Base-by-base conservation (phyloP, 2,888 invertebrate genomes). In the Nymphalis urticae region DNA sequence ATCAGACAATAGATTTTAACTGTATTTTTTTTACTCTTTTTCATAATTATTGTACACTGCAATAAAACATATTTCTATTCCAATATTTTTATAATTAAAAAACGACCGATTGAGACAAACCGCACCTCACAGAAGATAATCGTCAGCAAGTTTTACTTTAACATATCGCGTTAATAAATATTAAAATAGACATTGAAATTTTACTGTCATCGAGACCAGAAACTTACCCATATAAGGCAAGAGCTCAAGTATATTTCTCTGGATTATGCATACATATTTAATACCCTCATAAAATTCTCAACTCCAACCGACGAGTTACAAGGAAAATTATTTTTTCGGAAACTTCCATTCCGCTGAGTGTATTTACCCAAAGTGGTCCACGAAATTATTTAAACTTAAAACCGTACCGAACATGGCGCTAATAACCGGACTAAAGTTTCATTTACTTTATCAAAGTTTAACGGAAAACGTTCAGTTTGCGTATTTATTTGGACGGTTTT, bases 321-420 rank as follows among this genome's bases (percentile, higher is more conserved):
- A 59, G 66, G 48, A 72, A 75, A 73, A 72, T 75, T 75, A 73
- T 73, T 78, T 74, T 73, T 73, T 74, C 68, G 56, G 66, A 75
- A 76, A 72, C 73, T 76, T 75, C 54, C 73, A 69, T 68, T 68
- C 76, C 75, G 59, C 64, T 51, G 80, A 84, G 82, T 83, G 76
- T 87, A 84, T 87, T 88, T 86, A 84, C 85, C 80, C 82, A 81
- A 80, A 83, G 84, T 80, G 84, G 82, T 81, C 80, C 75, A 79
- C 79, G 77, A 84, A 86, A 87, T 86, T 87, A 86, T 87, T 85
- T 82, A 84, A 84, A 84, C 81, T 83, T 79, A 78, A 83, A 82
- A 83, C 82, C 80, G 78, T 80, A 81, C 79, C 75, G 77, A 88
- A 88, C 80, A 87, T 86, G 77, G 79, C 77, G 80, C 80, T 83